Percentiles rank a stretch among this genome's conserved stretches.
Evolutionary conservation across 2,797 vertebrate species (phyloP).

Genomic region (Rhynchonycteris naso): DNA sequence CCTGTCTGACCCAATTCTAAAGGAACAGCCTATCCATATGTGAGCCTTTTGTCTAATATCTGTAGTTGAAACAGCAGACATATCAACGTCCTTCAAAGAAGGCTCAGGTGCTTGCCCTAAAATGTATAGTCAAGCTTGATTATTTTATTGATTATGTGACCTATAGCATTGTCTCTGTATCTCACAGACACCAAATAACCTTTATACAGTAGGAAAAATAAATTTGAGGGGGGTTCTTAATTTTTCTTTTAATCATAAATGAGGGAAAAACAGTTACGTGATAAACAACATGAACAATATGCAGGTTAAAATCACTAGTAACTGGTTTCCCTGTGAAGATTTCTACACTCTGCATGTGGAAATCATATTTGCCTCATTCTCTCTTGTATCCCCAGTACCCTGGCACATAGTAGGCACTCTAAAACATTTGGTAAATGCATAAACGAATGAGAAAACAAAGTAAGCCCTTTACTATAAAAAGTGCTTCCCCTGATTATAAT

Average conservation of each 20-base stretch:
- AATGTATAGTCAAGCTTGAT: not conserved
- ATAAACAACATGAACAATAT: not conserved
- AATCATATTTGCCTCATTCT: not conserved
- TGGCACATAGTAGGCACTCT: not conserved
- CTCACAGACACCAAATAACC: not conserved
- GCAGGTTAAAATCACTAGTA: not conserved
- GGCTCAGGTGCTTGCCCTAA: not conserved
- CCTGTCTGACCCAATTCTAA: slow-evolving; percentile 31
- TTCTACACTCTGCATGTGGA: not conserved
- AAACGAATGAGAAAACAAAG: not conserved
- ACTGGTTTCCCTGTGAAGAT: not conserved
- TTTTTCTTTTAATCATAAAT: slow-evolving; percentile 9
- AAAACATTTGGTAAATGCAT: not conserved
- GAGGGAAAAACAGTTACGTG: slow-evolving; percentile 4
- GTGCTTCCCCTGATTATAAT: not conserved
- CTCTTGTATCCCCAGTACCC: not conserved
- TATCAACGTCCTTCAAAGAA: slow-evolving; percentile 14
- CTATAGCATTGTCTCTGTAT: slow-evolving; percentile 34
- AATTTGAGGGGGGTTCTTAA: not conserved
- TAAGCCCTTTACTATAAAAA: slow-evolving; percentile 33
- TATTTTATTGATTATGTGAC: not conserved
- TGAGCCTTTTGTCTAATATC: not conserved
- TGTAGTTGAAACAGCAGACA: not conserved
- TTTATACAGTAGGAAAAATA: not conserved
- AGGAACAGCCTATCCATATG: not conserved